phyloP scores from a whole-genome alignment of 2,888 invertebrate species.

The Rhogogaster chlorosoma region DNA sequence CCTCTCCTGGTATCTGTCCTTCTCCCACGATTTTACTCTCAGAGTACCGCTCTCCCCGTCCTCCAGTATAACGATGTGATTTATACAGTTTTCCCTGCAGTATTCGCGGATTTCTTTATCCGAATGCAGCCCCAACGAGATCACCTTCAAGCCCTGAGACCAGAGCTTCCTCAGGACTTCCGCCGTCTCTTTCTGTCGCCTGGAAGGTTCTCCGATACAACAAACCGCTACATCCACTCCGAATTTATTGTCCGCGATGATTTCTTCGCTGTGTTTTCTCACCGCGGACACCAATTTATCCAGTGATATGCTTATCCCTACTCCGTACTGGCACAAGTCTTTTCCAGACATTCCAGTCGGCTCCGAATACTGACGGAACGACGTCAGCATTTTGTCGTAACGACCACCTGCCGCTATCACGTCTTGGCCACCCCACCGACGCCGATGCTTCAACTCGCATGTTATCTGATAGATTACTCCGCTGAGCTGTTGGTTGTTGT shows the following conservation, averaged over 20 bases:
- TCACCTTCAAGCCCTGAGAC: conserved; percentile 84
- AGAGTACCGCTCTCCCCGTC: conserved; percentile 81
- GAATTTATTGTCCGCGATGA: conserved; percentile 74
- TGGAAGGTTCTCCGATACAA: conserved; percentile 81
- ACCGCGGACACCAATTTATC: conserved; percentile 87
- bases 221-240: conserved; percentile 85
- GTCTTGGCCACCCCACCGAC: conserved; percentile 80
- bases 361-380: conserved; percentile 82
- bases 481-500: conserved; percentile 83
- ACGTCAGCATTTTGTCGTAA: conserved; percentile 90
- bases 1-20: conserved; percentile 84
- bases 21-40: conserved; percentile 82
- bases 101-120: conserved; percentile 82
- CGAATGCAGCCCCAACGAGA: conserved; percentile 81
- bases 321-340: conserved; percentile 81
- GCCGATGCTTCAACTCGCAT: conserved; percentile 80
- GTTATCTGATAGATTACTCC: conserved; percentile 86
- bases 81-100: conserved; percentile 71
- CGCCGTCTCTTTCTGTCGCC: conserved; percentile 80
- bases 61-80: conserved; percentile 83
- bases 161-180: conserved; percentile 84
- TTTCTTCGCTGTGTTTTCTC: conserved; percentile 79
- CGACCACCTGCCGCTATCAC: conserved; percentile 94
- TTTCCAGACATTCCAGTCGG: conserved; percentile 71
- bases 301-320: conserved; percentile 91